Percentiles rank a stretch among this genome's conserved stretches.
phyloP scores from a whole-genome alignment of 2,113 vertebrate genomes.

The Rhinoptilus africanus region DNA sequence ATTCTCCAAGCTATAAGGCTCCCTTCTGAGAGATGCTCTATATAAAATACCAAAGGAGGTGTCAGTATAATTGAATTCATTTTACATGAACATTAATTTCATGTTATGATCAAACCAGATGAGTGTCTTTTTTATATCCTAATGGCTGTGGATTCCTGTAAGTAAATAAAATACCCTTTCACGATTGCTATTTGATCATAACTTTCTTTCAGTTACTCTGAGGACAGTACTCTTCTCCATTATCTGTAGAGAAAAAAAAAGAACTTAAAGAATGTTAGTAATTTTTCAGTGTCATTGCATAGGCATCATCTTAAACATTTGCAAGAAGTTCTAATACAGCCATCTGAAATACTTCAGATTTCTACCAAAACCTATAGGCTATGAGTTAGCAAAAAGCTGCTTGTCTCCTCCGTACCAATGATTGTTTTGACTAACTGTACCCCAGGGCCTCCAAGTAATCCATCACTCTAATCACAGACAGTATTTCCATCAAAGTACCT shows the following conservation, averaged over 20 bases:
- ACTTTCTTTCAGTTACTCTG: not conserved
- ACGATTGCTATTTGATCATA: not conserved
- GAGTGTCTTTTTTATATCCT: not conserved
- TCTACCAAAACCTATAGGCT: not conserved
- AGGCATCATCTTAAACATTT: not conserved
- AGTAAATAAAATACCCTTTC: slow-evolving; percentile 46
- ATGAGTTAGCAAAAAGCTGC: not conserved
- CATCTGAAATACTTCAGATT: not conserved
- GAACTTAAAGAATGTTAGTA: not conserved
- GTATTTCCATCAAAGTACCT: not conserved
- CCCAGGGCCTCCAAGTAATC: not conserved
- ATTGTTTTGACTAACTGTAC: not conserved
- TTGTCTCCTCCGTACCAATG: not conserved
- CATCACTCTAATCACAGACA: not conserved
- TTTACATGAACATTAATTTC: slow-evolving; percentile 15
- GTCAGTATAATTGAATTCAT: not conserved
- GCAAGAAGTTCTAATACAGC: not conserved
- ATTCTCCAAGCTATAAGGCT: not conserved
- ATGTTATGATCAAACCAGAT: not conserved
- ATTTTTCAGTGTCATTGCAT: not conserved
- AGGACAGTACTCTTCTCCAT: not conserved
- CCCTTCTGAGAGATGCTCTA: not conserved
- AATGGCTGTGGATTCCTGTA: slow-evolving; percentile 31
- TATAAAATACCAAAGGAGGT: not conserved
- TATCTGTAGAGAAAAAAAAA: not conserved